Percentiles rank a stretch among this genome's conserved stretches.
Evolutionary conservation across 2,888 invertebrate genomes (phyloP).

Genomic region (Aelia acuminata): DNA sequence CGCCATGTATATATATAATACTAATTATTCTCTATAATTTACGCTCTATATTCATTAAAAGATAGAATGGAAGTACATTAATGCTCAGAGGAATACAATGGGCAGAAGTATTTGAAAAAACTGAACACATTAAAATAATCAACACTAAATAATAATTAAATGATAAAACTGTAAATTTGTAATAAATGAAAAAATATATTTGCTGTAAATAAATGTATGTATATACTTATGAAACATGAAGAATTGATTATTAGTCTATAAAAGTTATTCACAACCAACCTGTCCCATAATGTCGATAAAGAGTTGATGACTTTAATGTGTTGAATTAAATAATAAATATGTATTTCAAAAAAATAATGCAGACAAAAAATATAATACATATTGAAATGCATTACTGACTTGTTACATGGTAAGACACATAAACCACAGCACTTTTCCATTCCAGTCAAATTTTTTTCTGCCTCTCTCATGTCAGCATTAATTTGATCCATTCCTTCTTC

Average conservation of each 20-base stretch:
- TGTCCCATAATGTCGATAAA: background rate
- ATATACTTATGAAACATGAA: background rate
- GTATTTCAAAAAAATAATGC: background rate
- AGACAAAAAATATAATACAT: background rate
- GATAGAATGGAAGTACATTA: background rate
- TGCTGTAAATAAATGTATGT: background rate
- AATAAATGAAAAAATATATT: background rate
- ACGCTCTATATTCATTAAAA: too few relatives aligned
- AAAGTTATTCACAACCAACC: background rate
- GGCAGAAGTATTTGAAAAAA: background rate
- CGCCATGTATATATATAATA: background rate
- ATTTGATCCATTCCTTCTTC: constrained; percentile 99
- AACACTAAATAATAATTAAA: background rate
- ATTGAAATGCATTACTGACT: constrained; percentile 75
- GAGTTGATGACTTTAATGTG: background rate
- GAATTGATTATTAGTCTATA: background rate
- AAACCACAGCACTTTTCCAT: constrained; percentile 99
- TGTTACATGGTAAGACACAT: constrained; percentile 98
- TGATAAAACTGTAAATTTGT: background rate
- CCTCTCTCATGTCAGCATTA: constrained; percentile 99
- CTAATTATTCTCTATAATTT: too few relatives aligned
- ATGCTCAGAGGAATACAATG: too few relatives aligned
- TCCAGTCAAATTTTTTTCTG: constrained; percentile 99
- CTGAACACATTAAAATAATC: background rate
- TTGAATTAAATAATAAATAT: background rate